Evolutionary conservation across 2,888 invertebrate genomes (phyloP), one percentile per base, ranked within the genome.

Genomic region (Drosophila borborema): DNA sequence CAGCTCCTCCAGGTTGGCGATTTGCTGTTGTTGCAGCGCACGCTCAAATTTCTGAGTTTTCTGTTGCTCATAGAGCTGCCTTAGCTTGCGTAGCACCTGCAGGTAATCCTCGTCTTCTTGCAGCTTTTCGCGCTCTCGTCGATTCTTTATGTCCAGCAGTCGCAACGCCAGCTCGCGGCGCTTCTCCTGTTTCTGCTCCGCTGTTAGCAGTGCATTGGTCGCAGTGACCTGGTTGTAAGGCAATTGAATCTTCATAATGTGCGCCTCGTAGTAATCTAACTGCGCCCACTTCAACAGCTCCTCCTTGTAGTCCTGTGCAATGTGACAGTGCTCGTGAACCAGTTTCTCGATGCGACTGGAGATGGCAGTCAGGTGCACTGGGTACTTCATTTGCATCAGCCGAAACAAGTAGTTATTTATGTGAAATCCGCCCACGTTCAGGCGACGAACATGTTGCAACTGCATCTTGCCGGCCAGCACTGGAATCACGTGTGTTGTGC

Each of bases 321-420:
- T 94, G 54, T 95, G 94, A 78, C 97, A 96, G 91, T 98, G 96
- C 53, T 96, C 95, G 71, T 97, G 96, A 2, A 98, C 94, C 38
- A 99, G 94, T 91, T 98, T 97, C 94, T 99, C 98, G 45, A 96
- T 96, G 72, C 98, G 94, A 67, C 97, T 97, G 0, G 98, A 97
- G 73, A 99, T 96, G 0, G 97, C 96, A 91, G 96, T 96, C 0
- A 97, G 95, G 93, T 98, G 98, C 0, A 97, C 97, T 0, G 99
- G 98, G 93, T 98, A 98, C 92, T 98, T 98, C 45, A 99, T 94
- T 93, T 99, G 98, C 45, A 99, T 94, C 55, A 98, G 94, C 72
- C 97, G 95, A 55, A 90, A 91, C 2, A 99, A 94, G 91, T 97
- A 98, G 45, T 95, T 95, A 69, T 96, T 96, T 81, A 98, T 95